phyloP scores from a whole-genome alignment of 2,888 invertebrate species.

The Ectropis crepuscularia region DNA sequence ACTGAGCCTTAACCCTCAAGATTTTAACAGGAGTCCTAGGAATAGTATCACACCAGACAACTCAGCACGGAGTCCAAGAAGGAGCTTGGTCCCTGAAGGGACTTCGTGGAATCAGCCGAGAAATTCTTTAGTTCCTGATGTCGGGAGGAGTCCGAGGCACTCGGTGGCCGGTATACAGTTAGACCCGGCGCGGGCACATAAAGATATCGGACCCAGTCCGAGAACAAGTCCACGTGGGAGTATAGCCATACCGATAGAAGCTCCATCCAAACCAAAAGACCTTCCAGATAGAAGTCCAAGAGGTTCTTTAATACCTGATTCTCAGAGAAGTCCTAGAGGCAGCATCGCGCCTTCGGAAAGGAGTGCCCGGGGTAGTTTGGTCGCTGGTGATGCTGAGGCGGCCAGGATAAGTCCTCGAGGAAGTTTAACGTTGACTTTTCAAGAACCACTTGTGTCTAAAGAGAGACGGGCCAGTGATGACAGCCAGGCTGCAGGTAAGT shows the following conservation, averaged over 20 bases:
- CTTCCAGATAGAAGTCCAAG: conserved; percentile 82
- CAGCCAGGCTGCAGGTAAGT: conserved; percentile 80
- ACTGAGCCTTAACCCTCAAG: conserved; percentile 84
- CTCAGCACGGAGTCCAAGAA: conserved; percentile 84
- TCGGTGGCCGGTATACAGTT: conserved; percentile 81
- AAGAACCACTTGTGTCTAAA: conserved; percentile 83
- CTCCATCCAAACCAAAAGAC: conserved; percentile 69
- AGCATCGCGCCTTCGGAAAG: conserved; percentile 85
- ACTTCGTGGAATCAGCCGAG: conserved; percentile 84
- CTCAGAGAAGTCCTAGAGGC: conserved; percentile 86
- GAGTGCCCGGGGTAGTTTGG: conserved; percentile 74
- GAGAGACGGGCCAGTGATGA: conserved; percentile 86
- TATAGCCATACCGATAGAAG: conserved; percentile 68
- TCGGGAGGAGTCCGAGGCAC: conserved; percentile 85
- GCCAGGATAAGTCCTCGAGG: conserved; percentile 83
- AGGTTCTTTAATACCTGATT: conserved; percentile 85
- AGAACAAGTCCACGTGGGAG: conserved; percentile 86
- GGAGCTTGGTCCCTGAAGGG: conserved; percentile 86
- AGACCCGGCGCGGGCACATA: conserved; percentile 73
- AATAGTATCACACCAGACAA: conserved; percentile 79
- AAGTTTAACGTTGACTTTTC: conserved; percentile 86
- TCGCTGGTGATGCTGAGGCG: conserved; percentile 67
- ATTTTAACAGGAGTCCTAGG: conserved; percentile 79
- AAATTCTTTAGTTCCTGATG: conserved; percentile 85
- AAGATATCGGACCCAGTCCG: conserved; percentile 80